Evolutionary conservation across 2,113 vertebrate genomes (phyloP), one percentile per base, ranked within the genome.

Genomic region (Conger conger): DNA sequence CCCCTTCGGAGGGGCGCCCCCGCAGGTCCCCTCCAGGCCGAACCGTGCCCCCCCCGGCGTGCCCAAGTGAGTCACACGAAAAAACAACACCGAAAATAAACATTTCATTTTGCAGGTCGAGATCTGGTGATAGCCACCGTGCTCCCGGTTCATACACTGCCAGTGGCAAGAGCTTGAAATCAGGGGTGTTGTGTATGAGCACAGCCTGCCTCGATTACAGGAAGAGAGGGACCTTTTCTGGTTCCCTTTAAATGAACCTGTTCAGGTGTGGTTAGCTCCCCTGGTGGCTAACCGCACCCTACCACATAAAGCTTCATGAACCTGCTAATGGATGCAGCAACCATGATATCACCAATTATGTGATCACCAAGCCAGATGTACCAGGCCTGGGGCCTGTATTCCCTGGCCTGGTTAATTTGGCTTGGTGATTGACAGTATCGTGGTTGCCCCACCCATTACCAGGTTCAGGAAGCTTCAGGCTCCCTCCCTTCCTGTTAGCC

Each of bases 41-140:
- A 99, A 99, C 93, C 98, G 98, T 0, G 98, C 97, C 40, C 98
- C 98, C 83, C 98, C 98, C 4, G 97, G 96, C 84, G 98, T 99
- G 85, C 98, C 98, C 89, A 99, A 97, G 98, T 99, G 95, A 97
- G 97, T 94, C 73, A 76, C 68, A 79, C 23, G 76, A 18, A 30
- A 27, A 82, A 73, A 13, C n/a, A n/a, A n/a, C n/a, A n/a, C n/a
- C 23, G 76, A 18, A 30, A 27, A 82, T 50, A 13, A 50, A 15
- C 45, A 13, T 13, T 50, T 9, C 45, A 15, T 13, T 50, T 50
- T 50, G 7, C 45, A 13, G 45, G 45, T 13, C 2, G n/a, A 73
- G 68, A 30, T 73, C n/a, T n/a, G 68, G n/a, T n/a, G n/a, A 33
- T 3, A 68, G 40, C 86, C 50, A 81, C 11, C 86, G 57, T 89